Evolutionary conservation across 2,113 vertebrate species (phyloP).

Genomic region (Saccopteryx bilineata): DNA sequence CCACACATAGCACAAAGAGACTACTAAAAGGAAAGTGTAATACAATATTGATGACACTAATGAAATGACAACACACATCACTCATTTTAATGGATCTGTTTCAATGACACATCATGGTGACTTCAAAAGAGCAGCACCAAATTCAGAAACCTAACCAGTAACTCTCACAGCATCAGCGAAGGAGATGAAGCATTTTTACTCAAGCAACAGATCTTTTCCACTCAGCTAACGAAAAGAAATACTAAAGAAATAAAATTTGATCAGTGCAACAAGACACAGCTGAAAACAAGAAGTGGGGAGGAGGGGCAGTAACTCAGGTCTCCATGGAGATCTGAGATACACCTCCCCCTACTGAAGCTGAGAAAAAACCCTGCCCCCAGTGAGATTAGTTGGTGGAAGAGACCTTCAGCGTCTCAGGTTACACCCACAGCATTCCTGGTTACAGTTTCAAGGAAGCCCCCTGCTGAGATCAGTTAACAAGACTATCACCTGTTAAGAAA

Average conservation of each 20-base stretch:
- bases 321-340: no score
- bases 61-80: slow-evolving; percentile 87
- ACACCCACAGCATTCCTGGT: no score
- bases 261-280: no score
- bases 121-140: slow-evolving; percentile 75
- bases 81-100: slow-evolving; percentile 85
- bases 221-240: slow-evolving; percentile 72
- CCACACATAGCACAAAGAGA: slow-evolving; percentile 74
- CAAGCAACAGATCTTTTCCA: slow-evolving; percentile 69
- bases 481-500: no score
- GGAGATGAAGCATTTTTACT: slow-evolving; percentile 76
- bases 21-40: slow-evolving; percentile 82
- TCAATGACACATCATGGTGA: slow-evolving; percentile 80
- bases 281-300: no score
- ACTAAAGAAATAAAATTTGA: slow-evolving; percentile 58
- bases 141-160: slow-evolving; percentile 83
- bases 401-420: no score
- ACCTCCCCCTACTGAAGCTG: no score
- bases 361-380: no score
- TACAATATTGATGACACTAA: slow-evolving; percentile 85
- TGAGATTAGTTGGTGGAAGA: no score
- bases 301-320: no score
- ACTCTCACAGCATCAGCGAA: slow-evolving; percentile 73
- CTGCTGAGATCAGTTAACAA: no score
- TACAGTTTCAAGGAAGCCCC: no score